These are phyloP conservation scores for Cephalotes varians DNA, from an alignment of 2,888 invertebrate genomes.

Conservation along the genomic window DNA sequence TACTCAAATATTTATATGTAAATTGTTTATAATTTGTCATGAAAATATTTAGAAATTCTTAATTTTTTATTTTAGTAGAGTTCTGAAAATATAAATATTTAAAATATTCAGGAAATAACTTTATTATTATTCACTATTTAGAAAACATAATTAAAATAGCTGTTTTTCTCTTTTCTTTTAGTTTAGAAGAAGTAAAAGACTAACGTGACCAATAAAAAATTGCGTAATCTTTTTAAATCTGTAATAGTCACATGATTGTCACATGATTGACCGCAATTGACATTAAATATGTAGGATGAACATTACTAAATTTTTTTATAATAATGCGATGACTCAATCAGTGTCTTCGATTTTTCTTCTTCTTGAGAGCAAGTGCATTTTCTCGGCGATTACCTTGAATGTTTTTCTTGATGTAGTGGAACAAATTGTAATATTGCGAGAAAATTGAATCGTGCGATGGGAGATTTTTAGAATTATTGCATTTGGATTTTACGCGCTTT, in stretches of 20 bases:
- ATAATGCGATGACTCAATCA: neutral
- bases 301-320: neutral
- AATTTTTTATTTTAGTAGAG: neutral
- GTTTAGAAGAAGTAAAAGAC: neutral
- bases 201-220: neutral
- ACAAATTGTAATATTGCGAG: conserved; percentile 62
- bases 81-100: neutral
- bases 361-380: neutral
- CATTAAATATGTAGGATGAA: neutral
- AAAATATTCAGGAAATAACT: too few relatives aligned
- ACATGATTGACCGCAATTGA: neutral
- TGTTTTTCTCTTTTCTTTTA: neutral
- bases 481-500: neutral
- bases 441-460: conserved; percentile 65
- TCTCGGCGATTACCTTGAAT: conserved; percentile 10
- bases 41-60: neutral
- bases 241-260: neutral
- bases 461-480: conserved; percentile 58
- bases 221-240: neutral
- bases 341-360: neutral
- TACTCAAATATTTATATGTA: neutral
- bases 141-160: neutral
- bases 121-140: neutral
- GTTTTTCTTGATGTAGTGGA: conserved; percentile 42
- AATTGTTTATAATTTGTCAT: neutral